Evolutionary conservation across 2,888 invertebrate species (phyloP), one percentile per base, ranked within the genome.

Genomic region (Pogonocherus hispidulus): DNA sequence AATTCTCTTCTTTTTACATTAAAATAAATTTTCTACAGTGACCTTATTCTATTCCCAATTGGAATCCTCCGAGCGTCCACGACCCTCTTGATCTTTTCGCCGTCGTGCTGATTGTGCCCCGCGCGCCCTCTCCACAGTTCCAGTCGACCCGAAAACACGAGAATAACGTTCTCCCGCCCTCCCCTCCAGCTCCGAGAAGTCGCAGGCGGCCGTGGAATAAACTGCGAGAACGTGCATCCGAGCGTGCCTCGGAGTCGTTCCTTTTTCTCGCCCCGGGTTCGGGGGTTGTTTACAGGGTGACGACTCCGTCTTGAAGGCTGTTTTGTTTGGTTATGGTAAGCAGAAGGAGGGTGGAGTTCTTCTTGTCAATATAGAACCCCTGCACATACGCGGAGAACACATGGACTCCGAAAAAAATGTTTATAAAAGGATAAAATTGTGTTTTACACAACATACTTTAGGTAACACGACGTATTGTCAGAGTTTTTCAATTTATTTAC

Each of bases 291-390:
- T 70, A 72, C 69, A 67, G 72, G 70, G 74, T 76, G 77, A 76
- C 76, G 73, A 71, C 76, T 74, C 74, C 74, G 75, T 78, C 76
- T 62, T 80, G 79, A 80, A 79, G 81, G 79, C 79, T 78, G 49
- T 72, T 71, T 69, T 80, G 79, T 82, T 82, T 80, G 78, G 78
- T 79, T 81, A 81, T 81, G 80, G 76, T 79, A 80, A 82, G 76
- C 73, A 77, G 74, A 32, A 18, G 47, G 47, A 19, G 8, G 32
- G 16, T 3, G 27, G 41, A 14, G 14, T 23, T 18, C 57, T 44
- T 35, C 46, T 46, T 57, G 57, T 57, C 57, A 57, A 57, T 44
- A 57, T n/a, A n/a, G n/a, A n/a, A n/a, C n/a, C n/a, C n/a, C n/a
- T n/a, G n/a, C n/a, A n/a, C n/a, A n/a, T n/a, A n/a, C n/a, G n/a